phyloP scores from a whole-genome alignment of 2,888 invertebrate genomes.

The Cinara cedri region DNA sequence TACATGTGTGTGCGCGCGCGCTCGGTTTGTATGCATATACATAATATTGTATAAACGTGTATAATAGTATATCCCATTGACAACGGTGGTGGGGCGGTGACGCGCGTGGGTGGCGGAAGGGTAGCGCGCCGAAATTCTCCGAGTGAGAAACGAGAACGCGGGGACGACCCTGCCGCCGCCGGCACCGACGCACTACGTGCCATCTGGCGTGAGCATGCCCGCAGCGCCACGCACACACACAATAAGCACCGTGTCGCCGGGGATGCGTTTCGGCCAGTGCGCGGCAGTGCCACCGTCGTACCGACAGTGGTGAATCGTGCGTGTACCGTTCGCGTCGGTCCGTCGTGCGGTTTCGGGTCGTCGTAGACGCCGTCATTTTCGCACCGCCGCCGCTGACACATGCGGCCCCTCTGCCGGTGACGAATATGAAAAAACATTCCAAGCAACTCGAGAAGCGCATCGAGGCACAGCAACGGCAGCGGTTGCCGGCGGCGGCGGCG shows the following conservation, averaged over 20 bases:
- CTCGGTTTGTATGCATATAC: too few species aligned
- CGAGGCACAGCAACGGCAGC: slow-evolving; percentile 17
- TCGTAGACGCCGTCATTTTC: slow-evolving; percentile 5
- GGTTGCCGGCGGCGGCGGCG: not conserved
- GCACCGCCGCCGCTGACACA: not conserved
- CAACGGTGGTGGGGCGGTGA: not conserved
- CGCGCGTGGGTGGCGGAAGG: too few species aligned
- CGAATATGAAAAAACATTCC: slow-evolving; percentile 54
- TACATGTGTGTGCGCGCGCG: too few species aligned
- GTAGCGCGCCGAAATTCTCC: slow-evolving; percentile 28
- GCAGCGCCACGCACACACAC: slow-evolving; percentile 21
- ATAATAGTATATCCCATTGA: not conserved
- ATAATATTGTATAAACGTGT: too few species aligned
- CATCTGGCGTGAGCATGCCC: slow-evolving; percentile 55
- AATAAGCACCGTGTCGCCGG: slow-evolving; percentile 23
- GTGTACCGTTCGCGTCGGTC: slow-evolving; percentile 32
- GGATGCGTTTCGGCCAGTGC: slow-evolving; percentile 47
- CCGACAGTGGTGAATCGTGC: slow-evolving; percentile 29
- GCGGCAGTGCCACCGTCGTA: slow-evolving; percentile 49
- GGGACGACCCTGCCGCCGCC: slow-evolving; percentile 28
- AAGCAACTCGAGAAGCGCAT: slow-evolving; percentile 48
- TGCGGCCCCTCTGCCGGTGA: slow-evolving; percentile 27
- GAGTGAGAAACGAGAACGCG: not conserved
- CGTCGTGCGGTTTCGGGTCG: slow-evolving; percentile 15
- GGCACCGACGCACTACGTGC: slow-evolving; percentile 51